A percentile compares a stretch with the other conserved stretches of the same genome.
These are phyloP conservation scores for Allacma fusca DNA, from an alignment of 2,888 invertebrate species.

Conservation along the genomic window DNA sequence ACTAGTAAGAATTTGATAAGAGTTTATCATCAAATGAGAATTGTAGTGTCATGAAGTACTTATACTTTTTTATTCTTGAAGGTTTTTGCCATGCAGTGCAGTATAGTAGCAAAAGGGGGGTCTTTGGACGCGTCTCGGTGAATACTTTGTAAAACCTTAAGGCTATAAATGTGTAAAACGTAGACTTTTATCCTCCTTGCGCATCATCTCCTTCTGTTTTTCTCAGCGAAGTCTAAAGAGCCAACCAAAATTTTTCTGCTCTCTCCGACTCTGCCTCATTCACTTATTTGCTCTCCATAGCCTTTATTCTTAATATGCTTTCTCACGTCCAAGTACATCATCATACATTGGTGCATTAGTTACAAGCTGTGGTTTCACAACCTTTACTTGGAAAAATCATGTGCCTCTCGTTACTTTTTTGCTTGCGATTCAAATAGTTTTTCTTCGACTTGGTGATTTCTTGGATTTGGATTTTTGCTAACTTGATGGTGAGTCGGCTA, in stretches of 20 bases:
- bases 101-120: conserved; percentile 27
- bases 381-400: conserved; percentile 29
- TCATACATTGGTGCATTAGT: conserved; percentile 24
- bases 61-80: conserved; percentile 20
- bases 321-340: conserved; percentile 30
- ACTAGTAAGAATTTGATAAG: conserved; percentile 23
- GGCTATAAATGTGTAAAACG: conserved; percentile 28
- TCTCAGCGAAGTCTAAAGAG: conserved; percentile 29
- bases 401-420: conserved; percentile 20
- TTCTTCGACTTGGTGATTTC: not conserved
- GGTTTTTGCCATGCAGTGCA: conserved; percentile 4
- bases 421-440: conserved; percentile 21
- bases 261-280: conserved; percentile 13
- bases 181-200: conserved; percentile 31
- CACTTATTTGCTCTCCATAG: conserved; percentile 3
- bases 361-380: conserved; percentile 33
- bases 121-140: conserved; percentile 36
- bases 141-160: conserved; percentile 33
- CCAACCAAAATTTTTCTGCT: conserved; percentile 18
- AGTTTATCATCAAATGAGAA: conserved; percentile 32
- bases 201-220: conserved; percentile 30
- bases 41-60: conserved; percentile 32
- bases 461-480: conserved; percentile 19
- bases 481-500: conserved; percentile 13
- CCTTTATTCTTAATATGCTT: conserved; percentile 38